A percentile compares a stretch with the other conserved stretches of the same genome.
Conservation (phyloP, 2,113 vertebrate genomes). For the Romanogobio albipinnatus region DNA sequence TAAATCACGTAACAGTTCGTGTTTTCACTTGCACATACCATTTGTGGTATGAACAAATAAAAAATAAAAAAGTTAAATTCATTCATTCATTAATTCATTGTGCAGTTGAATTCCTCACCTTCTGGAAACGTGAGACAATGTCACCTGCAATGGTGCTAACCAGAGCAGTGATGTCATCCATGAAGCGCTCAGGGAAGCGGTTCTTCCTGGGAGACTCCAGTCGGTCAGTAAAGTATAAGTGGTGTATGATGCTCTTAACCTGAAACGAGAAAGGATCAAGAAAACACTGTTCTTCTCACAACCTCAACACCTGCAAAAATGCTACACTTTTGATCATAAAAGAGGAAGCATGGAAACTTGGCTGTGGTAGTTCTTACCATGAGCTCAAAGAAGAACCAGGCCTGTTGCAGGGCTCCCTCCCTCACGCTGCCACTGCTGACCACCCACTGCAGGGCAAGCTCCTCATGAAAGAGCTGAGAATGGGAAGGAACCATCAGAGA, state of each 20-base stretch:
- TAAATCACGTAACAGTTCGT: too few species aligned
- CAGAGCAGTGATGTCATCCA: slow-evolving; percentile 94
- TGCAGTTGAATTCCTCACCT: slow-evolving; percentile 76
- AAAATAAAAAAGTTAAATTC: neutral
- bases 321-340: neutral
- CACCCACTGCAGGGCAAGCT: slow-evolving; percentile 98
- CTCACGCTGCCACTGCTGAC: slow-evolving; percentile 96
- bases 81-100: neutral
- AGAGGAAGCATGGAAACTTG: neutral
- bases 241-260: slow-evolving; percentile 99
- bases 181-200: slow-evolving; percentile 97
- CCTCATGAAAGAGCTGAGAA: slow-evolving; percentile 93
- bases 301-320: neutral
- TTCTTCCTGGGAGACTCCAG: slow-evolving; percentile 91
- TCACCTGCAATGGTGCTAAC: slow-evolving; percentile 96
- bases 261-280: slow-evolving; percentile 57
- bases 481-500: slow-evolving; percentile 32
- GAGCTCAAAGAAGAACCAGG: slow-evolving; percentile 99
- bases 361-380: slow-evolving; percentile 83
- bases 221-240: slow-evolving; percentile 95
- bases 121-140: slow-evolving; percentile 95
- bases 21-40: too few species aligned
- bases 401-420: slow-evolving; percentile 95
- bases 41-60: too few species aligned
- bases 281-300: neutral